These are phyloP conservation scores for Crocuta crocuta DNA, from an alignment of 2,113 vertebrate species.

Conservation along the genomic window DNA sequence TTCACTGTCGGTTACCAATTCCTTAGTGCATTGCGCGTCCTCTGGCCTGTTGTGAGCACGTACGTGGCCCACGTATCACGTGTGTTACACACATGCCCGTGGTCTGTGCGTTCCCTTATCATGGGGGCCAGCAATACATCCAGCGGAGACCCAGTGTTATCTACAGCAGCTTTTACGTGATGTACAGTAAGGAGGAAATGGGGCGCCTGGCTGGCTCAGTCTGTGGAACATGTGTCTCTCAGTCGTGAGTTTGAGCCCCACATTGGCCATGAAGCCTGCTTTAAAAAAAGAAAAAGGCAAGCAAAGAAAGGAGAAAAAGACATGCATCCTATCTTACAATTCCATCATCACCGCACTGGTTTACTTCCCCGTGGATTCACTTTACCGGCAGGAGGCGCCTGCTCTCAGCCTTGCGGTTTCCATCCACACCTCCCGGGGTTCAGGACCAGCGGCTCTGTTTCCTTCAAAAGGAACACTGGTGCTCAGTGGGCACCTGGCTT, in stretches of 20 bases:
- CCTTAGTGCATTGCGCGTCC: background rate
- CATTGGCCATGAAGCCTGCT: no score
- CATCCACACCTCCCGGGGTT: background rate
- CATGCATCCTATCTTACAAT: no score
- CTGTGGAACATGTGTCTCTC: no score
- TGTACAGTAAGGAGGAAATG: background rate
- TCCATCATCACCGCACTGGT: accelerated
- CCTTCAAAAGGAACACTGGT: background rate
- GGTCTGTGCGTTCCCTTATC: accelerated
- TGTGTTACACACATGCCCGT: background rate
- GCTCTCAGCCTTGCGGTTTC: background rate
- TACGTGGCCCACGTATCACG: accelerated
- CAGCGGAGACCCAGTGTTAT: accelerated
- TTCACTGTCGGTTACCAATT: background rate
- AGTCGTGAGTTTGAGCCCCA: no score
- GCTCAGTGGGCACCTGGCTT: background rate
- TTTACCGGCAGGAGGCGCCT: accelerated
- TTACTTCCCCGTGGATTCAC: no score
- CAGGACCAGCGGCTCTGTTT: background rate
- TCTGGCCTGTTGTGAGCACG: background rate
- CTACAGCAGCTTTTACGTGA: accelerated
- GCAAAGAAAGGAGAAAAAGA: no score
- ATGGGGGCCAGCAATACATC: background rate
- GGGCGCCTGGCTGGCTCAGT: no score
- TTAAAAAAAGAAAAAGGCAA: no score